A percentile compares a stretch with the other conserved stretches of the same genome.
Conservation (phyloP, 2,113 vertebrate species). For the Meles meles region DNA sequence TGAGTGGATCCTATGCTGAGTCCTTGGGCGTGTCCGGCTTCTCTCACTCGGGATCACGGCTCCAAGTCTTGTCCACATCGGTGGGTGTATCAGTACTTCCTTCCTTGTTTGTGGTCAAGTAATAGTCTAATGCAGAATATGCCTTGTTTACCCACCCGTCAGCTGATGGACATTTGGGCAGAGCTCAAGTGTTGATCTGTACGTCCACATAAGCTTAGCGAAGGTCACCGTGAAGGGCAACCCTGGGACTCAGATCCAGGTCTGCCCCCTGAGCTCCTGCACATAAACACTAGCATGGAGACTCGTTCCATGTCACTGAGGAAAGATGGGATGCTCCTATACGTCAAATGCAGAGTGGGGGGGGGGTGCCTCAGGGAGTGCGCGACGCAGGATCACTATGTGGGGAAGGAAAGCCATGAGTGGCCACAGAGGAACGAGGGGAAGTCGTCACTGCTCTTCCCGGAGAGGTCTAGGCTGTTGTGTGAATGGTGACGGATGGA, state of each 20-base stretch:
- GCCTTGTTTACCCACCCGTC: not conserved
- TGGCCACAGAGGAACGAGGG: accelerated
- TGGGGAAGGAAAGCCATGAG: not conserved
- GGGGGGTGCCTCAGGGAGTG: no score
- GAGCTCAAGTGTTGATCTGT: not conserved
- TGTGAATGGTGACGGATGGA: not conserved
- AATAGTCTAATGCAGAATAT: not conserved
- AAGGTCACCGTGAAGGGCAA: not conserved
- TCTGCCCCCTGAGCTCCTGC: not conserved
- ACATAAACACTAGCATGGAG: not conserved
- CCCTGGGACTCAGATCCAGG: not conserved
- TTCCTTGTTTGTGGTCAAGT: not conserved
- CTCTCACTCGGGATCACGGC: not conserved
- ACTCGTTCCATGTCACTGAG: accelerated
- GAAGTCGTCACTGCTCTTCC: not conserved
- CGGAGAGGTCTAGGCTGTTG: not conserved
- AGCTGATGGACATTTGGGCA: not conserved
- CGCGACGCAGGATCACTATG: accelerated
- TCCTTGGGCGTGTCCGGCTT: not conserved
- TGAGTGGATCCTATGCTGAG: no score
- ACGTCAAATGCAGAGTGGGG: not conserved
- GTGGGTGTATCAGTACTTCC: not conserved
- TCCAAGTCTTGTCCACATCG: not conserved
- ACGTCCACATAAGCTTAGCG: not conserved
- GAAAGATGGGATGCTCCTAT: not conserved